Base-by-base conservation (phyloP, 2,797 vertebrate species). In the Parambassis ranga region DNA sequence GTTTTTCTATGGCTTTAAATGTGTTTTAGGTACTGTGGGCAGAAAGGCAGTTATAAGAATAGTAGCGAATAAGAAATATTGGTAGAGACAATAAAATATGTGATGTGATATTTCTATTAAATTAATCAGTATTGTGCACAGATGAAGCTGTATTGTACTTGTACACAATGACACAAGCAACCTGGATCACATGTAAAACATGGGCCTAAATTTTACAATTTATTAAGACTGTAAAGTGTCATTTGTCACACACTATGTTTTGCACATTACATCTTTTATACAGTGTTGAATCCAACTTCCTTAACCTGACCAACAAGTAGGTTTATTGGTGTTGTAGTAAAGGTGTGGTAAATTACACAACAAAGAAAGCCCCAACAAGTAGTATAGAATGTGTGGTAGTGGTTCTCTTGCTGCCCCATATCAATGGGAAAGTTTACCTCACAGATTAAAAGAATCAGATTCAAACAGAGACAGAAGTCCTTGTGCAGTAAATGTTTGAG, bases 341-440 rank as follows among this genome's bases (percentile, higher is more conserved):
- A 77, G 70, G 68, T 79, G 73, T 55, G 73, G 41, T 43, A 27
- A 55, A 57, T 71, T 42, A 61, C 77, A 72, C 28, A 18, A 41
- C 49, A 8, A 50, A 35, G 20, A 11, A 46, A 49, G 39, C 6
- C 7, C 7, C 33, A 20, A 39, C 14, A 2, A 22, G 4, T 35
- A 4, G 4, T 13, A 33, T 1, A 38, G n/a, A 39, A 24, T 16
- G 0, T 5, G 3, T 13, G 31, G 38, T 6, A 36, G 1, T 7
- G 14, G 30, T 4, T 52, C n/a, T 7, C 5, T 7, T 37, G 22
- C 10, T 2, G 19, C 5, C 14, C 5, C 14, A 33, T 9, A 39
- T 56, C 8, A 31, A 37, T 13, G 20, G 2, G 0, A 36, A 28
- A 6, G 14, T 37, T 58, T 32, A 1, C 8, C 10, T 30, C 1